Evolutionary conservation across 2,797 vertebrate genomes (phyloP).

Genomic region (Eulemur rubriventer): DNA sequence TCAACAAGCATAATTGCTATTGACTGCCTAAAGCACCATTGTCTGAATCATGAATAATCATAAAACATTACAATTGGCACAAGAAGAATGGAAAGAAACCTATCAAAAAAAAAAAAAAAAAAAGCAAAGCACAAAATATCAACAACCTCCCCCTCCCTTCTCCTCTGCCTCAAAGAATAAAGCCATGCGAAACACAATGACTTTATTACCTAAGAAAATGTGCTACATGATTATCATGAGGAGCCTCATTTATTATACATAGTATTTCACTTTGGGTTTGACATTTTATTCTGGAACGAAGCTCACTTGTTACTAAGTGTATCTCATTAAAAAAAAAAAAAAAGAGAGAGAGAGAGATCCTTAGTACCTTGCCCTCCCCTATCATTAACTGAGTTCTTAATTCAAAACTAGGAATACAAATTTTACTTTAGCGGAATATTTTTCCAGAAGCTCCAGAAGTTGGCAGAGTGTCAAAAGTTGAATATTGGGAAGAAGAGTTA

Average conservation of each 20-base stretch:
- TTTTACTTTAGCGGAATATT: slow-evolving; percentile 41
- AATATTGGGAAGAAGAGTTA: not conserved
- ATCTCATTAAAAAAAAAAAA: not conserved
- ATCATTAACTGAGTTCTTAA: slow-evolving; percentile 63
- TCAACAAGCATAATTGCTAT: slow-evolving; percentile 87
- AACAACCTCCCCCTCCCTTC: not conserved
- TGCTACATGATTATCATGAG: slow-evolving; percentile 40
- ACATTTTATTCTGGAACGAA: slow-evolving; percentile 68
- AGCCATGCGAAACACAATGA: slow-evolving; percentile 49
- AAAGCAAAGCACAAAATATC: slow-evolving; percentile 47
- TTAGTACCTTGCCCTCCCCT: not conserved
- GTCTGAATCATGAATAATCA: slow-evolving; percentile 83
- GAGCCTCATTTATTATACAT: slow-evolving; percentile 68
- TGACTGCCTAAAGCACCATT: slow-evolving; percentile 86
- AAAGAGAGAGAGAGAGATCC: not conserved
- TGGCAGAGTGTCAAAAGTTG: slow-evolving; percentile 46
- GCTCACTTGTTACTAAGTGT: slow-evolving; percentile 53
- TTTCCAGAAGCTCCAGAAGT: slow-evolving; percentile 65
- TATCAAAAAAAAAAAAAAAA: slow-evolving; percentile 41
- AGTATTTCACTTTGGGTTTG: slow-evolving; percentile 68
- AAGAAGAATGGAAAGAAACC: slow-evolving; percentile 76
- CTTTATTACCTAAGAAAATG: slow-evolving; percentile 69
- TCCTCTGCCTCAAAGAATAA: slow-evolving; percentile 59
- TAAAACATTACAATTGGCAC: slow-evolving; percentile 82
- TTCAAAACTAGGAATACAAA: slow-evolving; percentile 12